Base-by-base conservation (phyloP, 1,140 invertebrate species). In the Tetramorium parvispinum region DNA sequence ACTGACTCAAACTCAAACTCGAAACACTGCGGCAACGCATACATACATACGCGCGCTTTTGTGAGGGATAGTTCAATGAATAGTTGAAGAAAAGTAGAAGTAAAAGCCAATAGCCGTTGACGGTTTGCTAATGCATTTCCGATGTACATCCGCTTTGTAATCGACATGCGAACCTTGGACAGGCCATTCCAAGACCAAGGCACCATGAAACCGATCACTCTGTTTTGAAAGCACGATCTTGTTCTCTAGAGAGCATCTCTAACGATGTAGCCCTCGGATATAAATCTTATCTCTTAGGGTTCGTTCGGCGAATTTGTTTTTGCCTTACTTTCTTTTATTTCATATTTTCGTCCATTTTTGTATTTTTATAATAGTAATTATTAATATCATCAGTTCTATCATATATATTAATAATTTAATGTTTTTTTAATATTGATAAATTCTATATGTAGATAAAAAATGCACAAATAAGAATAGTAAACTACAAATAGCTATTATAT, bases 121-220 rank as follows among this genome's bases (percentile, higher is more conserved):
- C 51, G 51, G 51, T 71, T 71, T 32, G 91, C 87, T 92, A 93
- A 93, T 92, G 91, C 89, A 71, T 91, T 93, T 91, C 71, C 89
- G 65, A 90, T 93, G 92, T 93, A 93, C 82, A 90, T 87, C 57
- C 88, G 78, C 57, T 87, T 87, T 88, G 86, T 90, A 90, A 92
- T 91, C 89, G 86, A 91, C 85, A 85, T 53, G 43, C 49, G 61
- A 68, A 68, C 57, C 71, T 77, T 77, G 57, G 24, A 59, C 79
- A 40, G 21, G 4, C 70, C 61, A 78, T 85, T 89, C 49, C 78
- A 37, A 85, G 66, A 55, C 43, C 11, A 71, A 86, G 61, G 51
- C 51, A 27, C 8, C 27, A 21, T 61, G 21, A 81, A 77, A 63
- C 63, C 55, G 70, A 85, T 85, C 71, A 59, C 49, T 55, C 8